Evolutionary conservation across 2,113 vertebrate species (phyloP).

Genomic region (Paracanthobrama guichenoti): DNA sequence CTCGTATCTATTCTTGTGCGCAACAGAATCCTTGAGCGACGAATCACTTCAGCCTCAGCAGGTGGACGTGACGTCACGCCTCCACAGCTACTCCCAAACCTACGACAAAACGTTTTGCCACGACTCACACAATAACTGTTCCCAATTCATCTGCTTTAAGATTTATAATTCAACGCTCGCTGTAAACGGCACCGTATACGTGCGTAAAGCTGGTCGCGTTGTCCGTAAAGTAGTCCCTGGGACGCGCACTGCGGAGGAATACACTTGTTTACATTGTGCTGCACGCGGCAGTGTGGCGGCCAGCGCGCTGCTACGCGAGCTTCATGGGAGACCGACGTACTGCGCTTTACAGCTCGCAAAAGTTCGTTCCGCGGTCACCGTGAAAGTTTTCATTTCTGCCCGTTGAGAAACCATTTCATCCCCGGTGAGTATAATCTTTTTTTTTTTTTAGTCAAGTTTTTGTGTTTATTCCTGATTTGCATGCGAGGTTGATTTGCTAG

Average conservation of each 20-base stretch:
- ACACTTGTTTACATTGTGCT: conserved; percentile 58
- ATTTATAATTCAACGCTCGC: neutral
- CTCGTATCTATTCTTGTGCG: neutral
- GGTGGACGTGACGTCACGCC: conserved; percentile 53
- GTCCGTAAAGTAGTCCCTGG: conserved; percentile 24
- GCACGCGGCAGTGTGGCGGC: conserved; percentile 17
- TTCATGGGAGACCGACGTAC: conserved; percentile 27
- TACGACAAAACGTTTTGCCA: neutral
- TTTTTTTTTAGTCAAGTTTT: neutral
- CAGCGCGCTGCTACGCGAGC: conserved; percentile 50
- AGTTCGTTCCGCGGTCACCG: conserved; percentile 25
- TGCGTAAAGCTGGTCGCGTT: too few species aligned
- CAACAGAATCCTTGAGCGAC: neutral
- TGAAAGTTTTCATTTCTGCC: conserved; percentile 19
- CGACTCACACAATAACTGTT: neutral
- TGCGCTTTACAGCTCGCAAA: conserved; percentile 24
- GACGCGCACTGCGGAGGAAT: conserved; percentile 42
- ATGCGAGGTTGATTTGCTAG: conserved; percentile 23
- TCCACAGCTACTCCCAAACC: neutral
- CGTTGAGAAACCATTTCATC: neutral
- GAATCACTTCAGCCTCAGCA: conserved; percentile 26
- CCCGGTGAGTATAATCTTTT: conserved; percentile 7
- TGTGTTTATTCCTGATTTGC: conserved; percentile 7
- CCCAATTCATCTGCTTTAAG: rapidly evolving
- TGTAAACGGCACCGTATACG: neutral